phyloP scores from a whole-genome alignment of 1,140 invertebrate genomes.

The Drosophila micromelanica region DNA sequence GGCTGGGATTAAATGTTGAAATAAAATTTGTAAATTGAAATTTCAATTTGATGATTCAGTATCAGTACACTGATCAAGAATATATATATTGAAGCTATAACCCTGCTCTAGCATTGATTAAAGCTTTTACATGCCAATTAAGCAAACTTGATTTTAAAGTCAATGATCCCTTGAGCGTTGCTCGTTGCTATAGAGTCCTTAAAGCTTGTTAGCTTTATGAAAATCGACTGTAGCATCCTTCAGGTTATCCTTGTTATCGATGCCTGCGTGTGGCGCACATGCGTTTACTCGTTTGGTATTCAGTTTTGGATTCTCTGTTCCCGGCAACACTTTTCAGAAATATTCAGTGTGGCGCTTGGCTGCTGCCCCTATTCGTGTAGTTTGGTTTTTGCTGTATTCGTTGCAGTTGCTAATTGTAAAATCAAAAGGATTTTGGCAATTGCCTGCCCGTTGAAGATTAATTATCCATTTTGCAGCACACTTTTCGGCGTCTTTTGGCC shows the following conservation, averaged over 20 bases:
- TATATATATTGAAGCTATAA: no score
- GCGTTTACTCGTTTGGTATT: conserved; percentile 63
- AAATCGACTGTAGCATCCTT: background rate
- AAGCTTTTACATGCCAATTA: background rate
- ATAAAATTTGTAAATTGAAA: no score
- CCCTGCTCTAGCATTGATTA: background rate
- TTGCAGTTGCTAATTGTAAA: conserved; percentile 22
- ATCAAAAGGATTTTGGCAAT: conserved; percentile 3
- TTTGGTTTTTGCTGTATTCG: conserved; percentile 17
- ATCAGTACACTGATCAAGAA: no score
- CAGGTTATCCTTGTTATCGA: conserved; percentile 36
- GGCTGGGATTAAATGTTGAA: no score
- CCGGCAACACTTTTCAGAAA: background rate
- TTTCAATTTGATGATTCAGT: no score
- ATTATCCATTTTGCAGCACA: conserved; percentile 46
- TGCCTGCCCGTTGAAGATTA: conserved; percentile 5
- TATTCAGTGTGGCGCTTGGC: background rate
- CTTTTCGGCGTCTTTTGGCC: conserved; percentile 44
- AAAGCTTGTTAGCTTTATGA: conserved; percentile 1
- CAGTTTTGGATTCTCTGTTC: conserved; percentile 50
- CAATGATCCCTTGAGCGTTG: background rate
- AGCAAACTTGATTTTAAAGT: background rate
- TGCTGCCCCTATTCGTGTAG: background rate
- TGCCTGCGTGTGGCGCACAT: conserved; percentile 13
- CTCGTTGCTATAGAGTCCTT: background rate